Percentiles rank a stretch among this genome's conserved stretches.
phyloP scores from a whole-genome alignment of 2,113 vertebrate species.

The Platycercus adscitus region DNA sequence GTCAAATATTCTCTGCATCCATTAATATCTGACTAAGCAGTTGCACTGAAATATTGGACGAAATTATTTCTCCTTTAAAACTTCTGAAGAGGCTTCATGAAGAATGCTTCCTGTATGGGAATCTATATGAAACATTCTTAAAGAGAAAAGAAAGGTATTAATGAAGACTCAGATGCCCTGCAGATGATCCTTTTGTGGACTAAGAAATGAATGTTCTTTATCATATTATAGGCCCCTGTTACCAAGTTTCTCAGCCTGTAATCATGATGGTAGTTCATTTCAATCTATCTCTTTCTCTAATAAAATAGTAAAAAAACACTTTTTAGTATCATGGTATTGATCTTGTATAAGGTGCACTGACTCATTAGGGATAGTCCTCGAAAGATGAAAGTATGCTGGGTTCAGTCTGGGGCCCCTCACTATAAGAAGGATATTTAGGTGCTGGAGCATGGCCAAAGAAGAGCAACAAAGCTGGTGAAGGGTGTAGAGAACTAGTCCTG shows the following conservation, averaged over 20 bases:
- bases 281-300: background rate
- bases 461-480: background rate
- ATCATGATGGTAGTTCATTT: background rate
- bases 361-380: background rate
- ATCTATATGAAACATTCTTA: background rate
- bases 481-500: background rate
- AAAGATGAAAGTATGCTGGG: background rate
- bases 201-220: background rate
- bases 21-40: background rate
- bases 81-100: background rate
- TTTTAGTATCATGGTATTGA: background rate
- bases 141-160: background rate
- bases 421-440: accelerated
- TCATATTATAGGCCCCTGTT: background rate
- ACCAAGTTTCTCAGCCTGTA: background rate
- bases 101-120: background rate
- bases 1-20: background rate
- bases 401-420: background rate
- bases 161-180: background rate
- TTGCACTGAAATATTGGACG: background rate
- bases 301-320: background rate
- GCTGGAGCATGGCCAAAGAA: accelerated
- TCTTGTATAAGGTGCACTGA: background rate
- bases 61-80: background rate
- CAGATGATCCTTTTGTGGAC: background rate